Evolutionary conservation across 2,113 vertebrate genomes (phyloP).

Genomic region (Calidris pygmaea): DNA sequence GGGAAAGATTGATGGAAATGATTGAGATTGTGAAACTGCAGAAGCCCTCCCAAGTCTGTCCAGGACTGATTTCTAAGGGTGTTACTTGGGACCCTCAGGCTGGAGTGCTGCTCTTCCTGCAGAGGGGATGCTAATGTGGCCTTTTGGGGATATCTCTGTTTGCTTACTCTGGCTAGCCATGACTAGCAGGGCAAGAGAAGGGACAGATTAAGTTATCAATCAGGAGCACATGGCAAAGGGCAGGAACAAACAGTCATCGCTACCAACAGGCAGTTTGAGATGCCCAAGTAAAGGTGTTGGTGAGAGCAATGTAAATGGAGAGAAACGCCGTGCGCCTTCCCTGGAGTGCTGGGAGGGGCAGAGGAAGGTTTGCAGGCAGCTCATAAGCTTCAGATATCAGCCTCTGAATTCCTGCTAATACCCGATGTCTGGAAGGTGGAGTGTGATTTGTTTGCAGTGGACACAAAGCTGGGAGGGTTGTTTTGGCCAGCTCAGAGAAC

Average conservation of each 20-base stretch:
- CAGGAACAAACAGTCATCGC: background rate
- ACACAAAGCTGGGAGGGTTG: conserved; percentile 8
- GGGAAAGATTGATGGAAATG: background rate
- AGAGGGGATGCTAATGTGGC: background rate
- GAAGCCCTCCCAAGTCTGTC: background rate
- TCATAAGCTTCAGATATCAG: background rate
- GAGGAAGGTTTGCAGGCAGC: background rate
- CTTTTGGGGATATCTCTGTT: background rate
- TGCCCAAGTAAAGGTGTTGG: background rate
- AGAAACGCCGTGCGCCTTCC: background rate
- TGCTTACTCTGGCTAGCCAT: background rate
- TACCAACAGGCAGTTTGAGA: background rate
- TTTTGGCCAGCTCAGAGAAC: background rate
- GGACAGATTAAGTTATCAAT: background rate
- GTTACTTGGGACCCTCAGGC: background rate
- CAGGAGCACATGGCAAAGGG: background rate
- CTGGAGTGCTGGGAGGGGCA: background rate
- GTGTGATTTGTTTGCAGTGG: background rate
- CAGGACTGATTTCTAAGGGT: background rate
- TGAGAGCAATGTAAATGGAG: background rate
- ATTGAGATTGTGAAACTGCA: background rate
- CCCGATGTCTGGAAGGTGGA: background rate
- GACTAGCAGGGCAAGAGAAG: background rate
- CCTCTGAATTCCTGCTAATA: background rate
- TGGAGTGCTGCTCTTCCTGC: background rate